Evolutionary conservation across 2,113 vertebrate genomes (phyloP).

Genomic region (Cyprinus carpio): DNA sequence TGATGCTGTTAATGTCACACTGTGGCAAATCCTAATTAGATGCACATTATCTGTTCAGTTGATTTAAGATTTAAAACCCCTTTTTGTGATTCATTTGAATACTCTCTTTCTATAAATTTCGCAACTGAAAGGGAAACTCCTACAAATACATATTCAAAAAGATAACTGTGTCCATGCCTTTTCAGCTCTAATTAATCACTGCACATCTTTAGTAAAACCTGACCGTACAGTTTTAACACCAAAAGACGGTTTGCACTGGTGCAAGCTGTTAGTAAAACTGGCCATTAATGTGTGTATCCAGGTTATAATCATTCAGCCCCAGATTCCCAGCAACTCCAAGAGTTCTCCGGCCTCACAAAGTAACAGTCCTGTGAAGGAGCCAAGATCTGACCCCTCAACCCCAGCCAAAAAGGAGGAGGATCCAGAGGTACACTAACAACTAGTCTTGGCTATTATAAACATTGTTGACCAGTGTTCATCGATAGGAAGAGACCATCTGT

Average conservation of each 20-base stretch:
- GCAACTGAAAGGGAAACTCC: too few relatives aligned
- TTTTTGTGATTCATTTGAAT: too few relatives aligned
- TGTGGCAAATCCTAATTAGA: neutral
- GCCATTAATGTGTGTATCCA: slow-evolving; percentile 59
- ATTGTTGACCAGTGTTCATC: neutral
- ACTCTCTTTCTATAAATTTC: too few relatives aligned
- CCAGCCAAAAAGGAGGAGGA: slow-evolving; percentile 83
- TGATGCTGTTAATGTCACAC: neutral
- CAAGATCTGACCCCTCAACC: slow-evolving; percentile 73
- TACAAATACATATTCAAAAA: too few relatives aligned
- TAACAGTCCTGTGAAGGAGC: slow-evolving; percentile 77
- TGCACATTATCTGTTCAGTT: neutral
- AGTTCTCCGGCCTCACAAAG: slow-evolving; percentile 77
- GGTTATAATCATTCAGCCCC: slow-evolving; percentile 96
- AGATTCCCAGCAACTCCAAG: slow-evolving; percentile 77
- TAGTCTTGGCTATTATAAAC: too few relatives aligned
- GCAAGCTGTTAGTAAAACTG: too few relatives aligned
- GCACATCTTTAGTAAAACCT: too few relatives aligned
- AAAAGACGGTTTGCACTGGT: too few relatives aligned
- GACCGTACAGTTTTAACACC: too few relatives aligned
- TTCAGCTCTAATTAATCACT: too few relatives aligned
- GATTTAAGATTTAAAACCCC: neutral
- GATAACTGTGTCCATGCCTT: too few relatives aligned
- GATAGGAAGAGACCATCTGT: neutral
- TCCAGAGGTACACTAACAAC: slow-evolving; percentile 71